Percentiles rank a stretch among this genome's conserved stretches.
Conservation (phyloP, 2,888 invertebrate genomes). For the Dendrolimus pini region DNA sequence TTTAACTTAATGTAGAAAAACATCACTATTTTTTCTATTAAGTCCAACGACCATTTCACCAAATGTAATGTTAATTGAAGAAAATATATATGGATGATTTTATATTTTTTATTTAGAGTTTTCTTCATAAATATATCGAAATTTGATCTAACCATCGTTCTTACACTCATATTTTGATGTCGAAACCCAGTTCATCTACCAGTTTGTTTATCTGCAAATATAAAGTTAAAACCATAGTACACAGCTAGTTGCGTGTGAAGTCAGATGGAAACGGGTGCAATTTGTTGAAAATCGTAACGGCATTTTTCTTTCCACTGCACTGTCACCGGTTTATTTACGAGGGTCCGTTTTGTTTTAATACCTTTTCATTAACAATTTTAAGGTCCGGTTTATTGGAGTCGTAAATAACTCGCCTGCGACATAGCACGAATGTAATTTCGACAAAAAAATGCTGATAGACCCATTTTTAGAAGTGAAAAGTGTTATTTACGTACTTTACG, state of each 20-base stretch:
- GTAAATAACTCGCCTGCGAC: conserved; percentile 57
- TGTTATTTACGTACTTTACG: conserved; percentile 12
- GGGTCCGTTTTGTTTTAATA: conserved; percentile 67
- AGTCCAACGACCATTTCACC: no score
- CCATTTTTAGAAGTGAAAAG: conserved; percentile 47
- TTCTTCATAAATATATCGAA: no score
- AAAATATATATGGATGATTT: no score
- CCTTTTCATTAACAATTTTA: conserved; percentile 77
- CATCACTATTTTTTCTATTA: no score
- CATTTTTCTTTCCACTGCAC: conserved; percentile 63
- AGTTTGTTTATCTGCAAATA: no score
- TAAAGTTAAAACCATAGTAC: no score
- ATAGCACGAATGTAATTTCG: conserved; percentile 37
- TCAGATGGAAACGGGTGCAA: conserved; percentile 21
- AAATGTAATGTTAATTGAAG: no score
- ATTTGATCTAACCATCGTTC: no score
- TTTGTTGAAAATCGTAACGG: conserved; percentile 60
- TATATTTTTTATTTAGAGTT: no score
- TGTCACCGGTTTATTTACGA: conserved; percentile 73
- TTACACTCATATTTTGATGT: no score
- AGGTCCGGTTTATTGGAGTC: conserved; percentile 74
- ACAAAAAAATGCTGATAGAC: conserved; percentile 28
- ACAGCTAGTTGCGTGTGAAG: neutral
- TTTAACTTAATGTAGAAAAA: no score
- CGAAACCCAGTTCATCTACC: no score